Percentiles rank a stretch among this genome's conserved stretches.
Evolutionary conservation across 1,140 invertebrate genomes (phyloP).

Genomic region (Sarcophaga bullata): DNA sequence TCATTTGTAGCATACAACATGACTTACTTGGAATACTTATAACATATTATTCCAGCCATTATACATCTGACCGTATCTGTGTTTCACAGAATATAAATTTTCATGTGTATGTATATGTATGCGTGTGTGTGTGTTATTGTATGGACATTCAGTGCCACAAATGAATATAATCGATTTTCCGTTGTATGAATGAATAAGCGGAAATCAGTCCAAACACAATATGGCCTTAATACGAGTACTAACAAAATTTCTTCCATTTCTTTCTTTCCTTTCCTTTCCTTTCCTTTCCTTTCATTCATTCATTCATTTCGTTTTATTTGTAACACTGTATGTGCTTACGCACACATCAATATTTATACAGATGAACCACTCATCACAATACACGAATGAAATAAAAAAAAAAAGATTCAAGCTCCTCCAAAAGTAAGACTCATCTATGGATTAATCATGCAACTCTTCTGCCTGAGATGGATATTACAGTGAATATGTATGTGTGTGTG

Average conservation of each 20-base stretch:
- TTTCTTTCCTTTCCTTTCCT: too few species aligned
- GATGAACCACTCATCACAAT: not conserved
- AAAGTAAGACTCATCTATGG: not conserved
- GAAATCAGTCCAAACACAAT: slow-evolving; percentile 36
- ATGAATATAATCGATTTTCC: slow-evolving; percentile 18
- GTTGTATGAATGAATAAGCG: slow-evolving; percentile 24
- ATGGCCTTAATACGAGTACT: slow-evolving; percentile 31
- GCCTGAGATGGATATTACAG: too few species aligned
- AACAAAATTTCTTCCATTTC: too few species aligned
- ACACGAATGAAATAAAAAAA: slow-evolving; percentile 6
- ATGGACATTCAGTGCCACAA: slow-evolving; percentile 1
- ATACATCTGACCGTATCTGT: too few species aligned
- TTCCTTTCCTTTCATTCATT: too few species aligned
- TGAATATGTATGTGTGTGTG: not conserved
- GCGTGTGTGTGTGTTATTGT: too few species aligned
- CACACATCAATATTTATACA: not conserved
- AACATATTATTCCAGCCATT: too few species aligned
- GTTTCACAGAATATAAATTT: too few species aligned
- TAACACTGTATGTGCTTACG: slow-evolving; percentile 17
- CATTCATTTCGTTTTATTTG: too few species aligned
- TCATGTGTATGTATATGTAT: too few species aligned
- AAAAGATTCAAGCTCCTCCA: not conserved
- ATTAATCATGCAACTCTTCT: not conserved
- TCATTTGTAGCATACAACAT: too few species aligned
- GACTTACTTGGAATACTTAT: too few species aligned